Conservation (phyloP, 2,113 vertebrate genomes). For the Odobenus rosmarus region DNA sequence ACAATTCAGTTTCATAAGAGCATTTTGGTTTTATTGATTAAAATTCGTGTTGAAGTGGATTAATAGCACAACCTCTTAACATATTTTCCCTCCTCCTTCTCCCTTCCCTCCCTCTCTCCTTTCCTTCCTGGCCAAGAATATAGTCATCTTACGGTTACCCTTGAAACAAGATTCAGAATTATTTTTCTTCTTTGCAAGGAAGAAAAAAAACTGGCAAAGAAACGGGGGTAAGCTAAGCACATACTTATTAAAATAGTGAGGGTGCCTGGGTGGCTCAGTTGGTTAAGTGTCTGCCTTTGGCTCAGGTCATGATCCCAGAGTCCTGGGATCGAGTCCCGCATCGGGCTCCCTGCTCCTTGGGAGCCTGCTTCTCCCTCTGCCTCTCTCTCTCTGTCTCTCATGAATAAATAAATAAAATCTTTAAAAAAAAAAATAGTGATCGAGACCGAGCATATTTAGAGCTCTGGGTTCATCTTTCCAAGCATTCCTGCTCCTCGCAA, state of each 20-base stretch:
- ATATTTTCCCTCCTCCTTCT: neutral
- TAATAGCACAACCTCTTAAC: neutral
- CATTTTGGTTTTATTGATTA: neutral
- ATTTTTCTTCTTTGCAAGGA: neutral
- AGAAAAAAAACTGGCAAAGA: neutral
- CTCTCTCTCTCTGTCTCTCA: too few species aligned
- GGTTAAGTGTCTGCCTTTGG: too few species aligned
- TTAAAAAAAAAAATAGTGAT: too few species aligned
- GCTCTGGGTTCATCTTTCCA: neutral
- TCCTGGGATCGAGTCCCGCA: too few species aligned
- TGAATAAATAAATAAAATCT: too few species aligned
- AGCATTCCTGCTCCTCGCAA: neutral
- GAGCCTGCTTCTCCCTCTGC: too few species aligned
- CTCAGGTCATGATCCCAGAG: too few species aligned
- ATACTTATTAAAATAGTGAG: neutral
- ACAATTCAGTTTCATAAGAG: neutral
- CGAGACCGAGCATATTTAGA: neutral
- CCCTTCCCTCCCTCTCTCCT: neutral
- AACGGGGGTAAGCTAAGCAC: neutral
- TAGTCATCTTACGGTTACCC: neutral
- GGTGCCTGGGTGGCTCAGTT: too few species aligned
- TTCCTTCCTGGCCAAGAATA: neutral
- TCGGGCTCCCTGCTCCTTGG: too few species aligned
- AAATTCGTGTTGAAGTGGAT: neutral
- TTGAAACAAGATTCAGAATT: neutral